Percentiles rank a stretch among this genome's conserved stretches.
Conservation (phyloP, 2,888 invertebrate species). For the Parthenolecanium corni region DNA sequence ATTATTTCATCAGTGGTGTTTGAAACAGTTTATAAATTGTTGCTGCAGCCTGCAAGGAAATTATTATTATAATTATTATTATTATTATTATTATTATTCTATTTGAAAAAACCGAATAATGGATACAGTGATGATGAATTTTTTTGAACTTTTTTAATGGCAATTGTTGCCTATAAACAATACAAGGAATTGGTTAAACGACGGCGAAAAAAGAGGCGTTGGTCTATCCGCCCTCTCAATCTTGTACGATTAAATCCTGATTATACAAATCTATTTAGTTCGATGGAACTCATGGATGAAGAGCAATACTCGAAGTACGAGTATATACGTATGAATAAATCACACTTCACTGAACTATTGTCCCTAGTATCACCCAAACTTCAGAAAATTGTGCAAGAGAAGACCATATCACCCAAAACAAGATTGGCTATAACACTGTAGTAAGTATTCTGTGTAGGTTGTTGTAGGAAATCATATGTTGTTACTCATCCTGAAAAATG, state of each 20-base stretch:
- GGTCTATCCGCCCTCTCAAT: neutral
- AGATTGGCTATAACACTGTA: neutral
- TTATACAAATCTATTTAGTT: neutral
- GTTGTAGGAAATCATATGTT: neutral
- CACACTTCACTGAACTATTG: neutral
- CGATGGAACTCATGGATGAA: conserved; percentile 40
- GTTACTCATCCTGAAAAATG: neutral
- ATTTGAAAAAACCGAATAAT: too few relatives aligned
- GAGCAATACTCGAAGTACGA: neutral
- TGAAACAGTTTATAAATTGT: too few relatives aligned
- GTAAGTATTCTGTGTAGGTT: neutral
- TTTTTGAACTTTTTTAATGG: too few relatives aligned
- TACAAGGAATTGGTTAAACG: neutral
- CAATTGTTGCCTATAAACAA: too few relatives aligned
- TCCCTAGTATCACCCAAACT: neutral
- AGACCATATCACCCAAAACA: neutral
- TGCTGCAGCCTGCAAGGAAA: too few relatives aligned
- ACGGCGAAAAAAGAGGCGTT: neutral
- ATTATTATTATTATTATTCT: too few relatives aligned
- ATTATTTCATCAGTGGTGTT: too few relatives aligned
- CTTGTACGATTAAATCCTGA: neutral
- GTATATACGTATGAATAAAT: neutral
- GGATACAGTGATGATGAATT: too few relatives aligned
- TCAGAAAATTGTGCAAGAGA: neutral
- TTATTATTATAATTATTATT: too few relatives aligned